phyloP scores from a whole-genome alignment of 2,888 invertebrate species.

The Pseudococcus longispinus region DNA sequence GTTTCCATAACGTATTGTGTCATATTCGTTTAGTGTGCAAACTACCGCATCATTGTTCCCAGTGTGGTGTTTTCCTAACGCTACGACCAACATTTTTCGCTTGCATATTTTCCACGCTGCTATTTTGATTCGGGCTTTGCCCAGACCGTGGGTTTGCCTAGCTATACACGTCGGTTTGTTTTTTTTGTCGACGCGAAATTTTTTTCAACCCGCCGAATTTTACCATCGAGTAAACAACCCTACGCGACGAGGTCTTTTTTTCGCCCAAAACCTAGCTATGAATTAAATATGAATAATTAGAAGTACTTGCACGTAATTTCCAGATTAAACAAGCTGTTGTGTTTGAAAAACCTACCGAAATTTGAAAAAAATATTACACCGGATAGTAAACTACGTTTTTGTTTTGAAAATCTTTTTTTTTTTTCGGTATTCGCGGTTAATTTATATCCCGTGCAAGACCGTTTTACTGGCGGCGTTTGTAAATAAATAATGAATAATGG shows the following conservation, averaged over 20 bases:
- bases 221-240: background rate
- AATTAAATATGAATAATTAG: constrained; percentile 13
- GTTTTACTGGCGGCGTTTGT: background rate
- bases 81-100: background rate
- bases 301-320: constrained; percentile 26
- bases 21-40: constrained; percentile 21
- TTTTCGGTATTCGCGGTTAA: background rate
- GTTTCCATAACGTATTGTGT: background rate
- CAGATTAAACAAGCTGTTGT: constrained; percentile 26
- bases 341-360: background rate
- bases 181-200: background rate
- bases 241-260: no score
- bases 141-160: background rate
- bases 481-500: background rate
- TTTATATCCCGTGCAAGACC: constrained; percentile 2
- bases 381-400: background rate
- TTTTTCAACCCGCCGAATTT: constrained; percentile 7
- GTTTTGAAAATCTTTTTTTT: background rate
- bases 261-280: background rate
- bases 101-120: background rate
- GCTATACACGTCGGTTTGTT: background rate
- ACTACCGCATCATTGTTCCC: constrained; percentile 26
- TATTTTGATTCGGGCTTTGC: background rate
- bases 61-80: background rate
- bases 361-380: background rate